These are phyloP conservation scores for Ridgeia piscesae DNA, from an alignment of 1,140 invertebrate species.

Conservation along the genomic window DNA sequence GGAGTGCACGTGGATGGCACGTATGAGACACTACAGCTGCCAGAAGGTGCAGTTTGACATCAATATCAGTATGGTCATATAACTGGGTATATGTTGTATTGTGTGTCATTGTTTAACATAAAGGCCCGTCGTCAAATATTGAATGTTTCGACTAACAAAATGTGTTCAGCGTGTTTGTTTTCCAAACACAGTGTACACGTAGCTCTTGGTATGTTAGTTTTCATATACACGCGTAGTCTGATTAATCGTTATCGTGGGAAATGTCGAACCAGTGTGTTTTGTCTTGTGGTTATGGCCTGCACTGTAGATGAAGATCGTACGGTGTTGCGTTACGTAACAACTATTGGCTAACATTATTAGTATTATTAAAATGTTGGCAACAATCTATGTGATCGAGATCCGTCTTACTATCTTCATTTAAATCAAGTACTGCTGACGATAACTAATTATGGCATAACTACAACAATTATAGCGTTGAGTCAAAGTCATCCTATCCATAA, in stretches of 20 bases:
- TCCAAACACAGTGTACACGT: too few relatives aligned
- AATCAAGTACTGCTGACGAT: neutral
- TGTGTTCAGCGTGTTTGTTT: too few relatives aligned
- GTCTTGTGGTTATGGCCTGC: neutral
- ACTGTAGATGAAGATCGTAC: neutral
- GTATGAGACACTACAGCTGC: neutral
- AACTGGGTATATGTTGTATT: too few relatives aligned
- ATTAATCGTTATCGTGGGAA: neutral
- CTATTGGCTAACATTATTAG: neutral
- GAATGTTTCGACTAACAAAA: too few relatives aligned
- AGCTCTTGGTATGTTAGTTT: neutral
- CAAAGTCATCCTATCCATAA: neutral
- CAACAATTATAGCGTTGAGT: too few relatives aligned
- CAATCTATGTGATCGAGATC: neutral
- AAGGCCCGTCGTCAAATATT: neutral
- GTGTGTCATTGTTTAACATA: neutral
- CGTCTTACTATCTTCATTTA: neutral
- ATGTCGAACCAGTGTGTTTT: neutral
- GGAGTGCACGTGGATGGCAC: neutral
- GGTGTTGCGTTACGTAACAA: neutral
- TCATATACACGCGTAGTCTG: neutral
- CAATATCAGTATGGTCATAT: too few relatives aligned
- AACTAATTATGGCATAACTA: too few relatives aligned
- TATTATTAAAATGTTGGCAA: neutral
- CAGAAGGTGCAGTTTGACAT: neutral